phyloP scores from a whole-genome alignment of 2,797 vertebrate genomes.

The Orientallactaga sibirica region DNA sequence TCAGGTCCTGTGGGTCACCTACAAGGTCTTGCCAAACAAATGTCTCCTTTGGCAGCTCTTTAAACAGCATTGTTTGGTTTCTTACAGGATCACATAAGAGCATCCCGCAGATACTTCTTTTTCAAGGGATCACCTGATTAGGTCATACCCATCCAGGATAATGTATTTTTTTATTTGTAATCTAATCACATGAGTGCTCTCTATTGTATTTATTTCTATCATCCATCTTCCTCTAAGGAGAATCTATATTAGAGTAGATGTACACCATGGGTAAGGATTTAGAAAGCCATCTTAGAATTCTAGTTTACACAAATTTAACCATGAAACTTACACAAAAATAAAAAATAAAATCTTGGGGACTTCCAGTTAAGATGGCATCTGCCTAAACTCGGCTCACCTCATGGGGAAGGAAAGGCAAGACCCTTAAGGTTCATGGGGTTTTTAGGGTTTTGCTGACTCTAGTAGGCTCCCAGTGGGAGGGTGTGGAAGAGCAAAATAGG shows the following conservation, averaged over 20 bases:
- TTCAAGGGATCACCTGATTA: conserved; percentile 5
- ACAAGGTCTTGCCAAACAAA: background rate
- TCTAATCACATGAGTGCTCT: background rate
- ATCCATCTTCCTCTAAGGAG: background rate
- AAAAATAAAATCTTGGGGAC: too few relatives aligned
- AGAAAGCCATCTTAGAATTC: too few relatives aligned
- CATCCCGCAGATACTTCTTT: background rate
- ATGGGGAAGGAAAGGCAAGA: too few relatives aligned
- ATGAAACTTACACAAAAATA: too few relatives aligned
- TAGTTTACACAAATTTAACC: too few relatives aligned
- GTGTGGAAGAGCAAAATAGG: too few relatives aligned
- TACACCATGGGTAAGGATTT: background rate
- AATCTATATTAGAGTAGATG: background rate
- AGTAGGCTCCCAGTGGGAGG: too few relatives aligned
- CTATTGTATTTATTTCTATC: background rate
- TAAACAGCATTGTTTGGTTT: background rate
- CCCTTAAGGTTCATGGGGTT: too few relatives aligned
- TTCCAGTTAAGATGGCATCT: too few relatives aligned
- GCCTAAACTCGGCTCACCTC: too few relatives aligned
- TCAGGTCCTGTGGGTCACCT: background rate
- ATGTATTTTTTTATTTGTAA: background rate
- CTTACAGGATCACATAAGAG: conserved; percentile 6
- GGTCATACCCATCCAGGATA: background rate
- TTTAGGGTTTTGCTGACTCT: too few relatives aligned
- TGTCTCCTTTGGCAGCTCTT: background rate